phyloP scores from a whole-genome alignment of 2,888 invertebrate genomes.

The Ophonus ardosiacus region DNA sequence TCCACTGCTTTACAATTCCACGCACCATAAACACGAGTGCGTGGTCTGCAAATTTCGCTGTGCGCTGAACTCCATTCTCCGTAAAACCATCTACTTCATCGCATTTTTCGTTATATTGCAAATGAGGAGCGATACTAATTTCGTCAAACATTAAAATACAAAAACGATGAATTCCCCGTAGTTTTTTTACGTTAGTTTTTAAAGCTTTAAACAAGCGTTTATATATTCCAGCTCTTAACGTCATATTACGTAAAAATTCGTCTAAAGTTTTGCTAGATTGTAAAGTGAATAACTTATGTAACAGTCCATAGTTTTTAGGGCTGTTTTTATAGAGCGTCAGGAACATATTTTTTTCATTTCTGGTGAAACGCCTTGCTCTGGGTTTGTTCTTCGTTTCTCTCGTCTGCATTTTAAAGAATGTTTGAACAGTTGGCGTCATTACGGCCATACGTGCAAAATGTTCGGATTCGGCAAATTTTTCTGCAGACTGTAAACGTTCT shows the following conservation, averaged over 20 bases:
- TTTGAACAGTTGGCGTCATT: background rate
- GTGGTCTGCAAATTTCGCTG: too few relatives aligned
- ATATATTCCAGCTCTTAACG: background rate
- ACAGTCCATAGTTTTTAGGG: background rate
- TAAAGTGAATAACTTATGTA: background rate
- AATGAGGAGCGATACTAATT: background rate
- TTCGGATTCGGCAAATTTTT: too few relatives aligned
- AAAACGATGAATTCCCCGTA: background rate
- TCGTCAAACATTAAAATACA: slow-evolving; percentile 1
- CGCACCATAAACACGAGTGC: too few relatives aligned
- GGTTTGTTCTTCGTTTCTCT: background rate
- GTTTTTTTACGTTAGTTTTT: background rate
- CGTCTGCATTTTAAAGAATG: background rate
- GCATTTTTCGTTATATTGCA: background rate
- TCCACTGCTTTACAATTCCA: too few relatives aligned
- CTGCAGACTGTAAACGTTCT: too few relatives aligned
- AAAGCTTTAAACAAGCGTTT: background rate
- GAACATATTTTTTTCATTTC: background rate
- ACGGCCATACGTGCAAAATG: background rate
- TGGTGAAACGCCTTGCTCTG: background rate
- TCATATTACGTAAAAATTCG: background rate
- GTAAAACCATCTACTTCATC: background rate
- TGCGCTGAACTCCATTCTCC: too few relatives aligned
- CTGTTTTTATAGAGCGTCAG: background rate
- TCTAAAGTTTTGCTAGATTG: background rate